Evolutionary conservation across 2,113 vertebrate species (phyloP).

Genomic region (Carassius carassius): DNA sequence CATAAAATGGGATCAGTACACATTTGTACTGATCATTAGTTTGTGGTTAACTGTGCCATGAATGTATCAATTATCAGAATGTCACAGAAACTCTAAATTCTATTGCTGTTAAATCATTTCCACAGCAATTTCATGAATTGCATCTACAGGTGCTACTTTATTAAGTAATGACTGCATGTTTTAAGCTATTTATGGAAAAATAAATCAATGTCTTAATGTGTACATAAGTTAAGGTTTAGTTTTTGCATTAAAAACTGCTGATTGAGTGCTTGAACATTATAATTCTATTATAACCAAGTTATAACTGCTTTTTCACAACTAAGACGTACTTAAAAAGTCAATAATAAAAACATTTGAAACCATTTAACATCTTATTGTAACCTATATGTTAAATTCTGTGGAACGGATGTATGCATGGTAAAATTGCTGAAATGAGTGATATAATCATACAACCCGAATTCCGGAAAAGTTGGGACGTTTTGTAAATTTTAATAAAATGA

Average conservation of each 20-base stretch:
- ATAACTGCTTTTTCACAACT: neutral
- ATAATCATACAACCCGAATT: too few relatives aligned
- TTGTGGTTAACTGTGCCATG: neutral
- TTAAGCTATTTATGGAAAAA: neutral
- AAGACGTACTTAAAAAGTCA: neutral
- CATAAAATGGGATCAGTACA: neutral
- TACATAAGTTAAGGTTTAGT: neutral
- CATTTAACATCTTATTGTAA: neutral
- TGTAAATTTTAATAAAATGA: too few relatives aligned
- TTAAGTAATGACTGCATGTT: neutral
- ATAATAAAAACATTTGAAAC: neutral
- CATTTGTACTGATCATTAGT: neutral
- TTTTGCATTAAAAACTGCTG: neutral
- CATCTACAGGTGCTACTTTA: neutral
- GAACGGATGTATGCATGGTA: too few relatives aligned
- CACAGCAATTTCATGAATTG: neutral
- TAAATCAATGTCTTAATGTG: slow-evolving; percentile 4
- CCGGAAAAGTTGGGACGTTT: too few relatives aligned
- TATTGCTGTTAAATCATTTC: neutral
- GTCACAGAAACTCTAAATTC: neutral
- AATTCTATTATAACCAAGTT: neutral
- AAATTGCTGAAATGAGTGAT: too few relatives aligned
- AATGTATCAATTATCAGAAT: neutral
- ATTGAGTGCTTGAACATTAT: neutral
- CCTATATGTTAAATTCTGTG: neutral